Conservation (phyloP, 2,113 vertebrate genomes). For the Irena cyanogastra region DNA sequence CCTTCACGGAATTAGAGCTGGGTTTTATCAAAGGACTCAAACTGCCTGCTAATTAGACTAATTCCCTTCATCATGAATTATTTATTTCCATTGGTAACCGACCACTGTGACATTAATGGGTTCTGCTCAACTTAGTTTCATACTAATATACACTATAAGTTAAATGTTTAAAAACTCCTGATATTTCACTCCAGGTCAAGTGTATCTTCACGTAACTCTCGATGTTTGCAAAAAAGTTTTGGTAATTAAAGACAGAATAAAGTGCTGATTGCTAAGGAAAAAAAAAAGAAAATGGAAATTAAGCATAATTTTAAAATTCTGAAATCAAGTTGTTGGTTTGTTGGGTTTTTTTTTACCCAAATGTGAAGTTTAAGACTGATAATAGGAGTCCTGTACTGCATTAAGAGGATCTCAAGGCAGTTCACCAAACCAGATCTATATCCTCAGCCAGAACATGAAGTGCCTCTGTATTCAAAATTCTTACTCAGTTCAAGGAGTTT, state of each 20-base stretch:
- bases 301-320: neutral
- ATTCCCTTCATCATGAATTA: conserved; percentile 98
- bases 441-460: neutral
- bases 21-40: conserved; percentile 97
- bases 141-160: conserved; percentile 85
- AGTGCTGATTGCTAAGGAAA: neutral
- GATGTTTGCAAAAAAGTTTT: conserved; percentile 56
- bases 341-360: neutral
- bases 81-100: conserved; percentile 97
- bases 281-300: neutral
- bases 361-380: neutral
- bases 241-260: neutral
- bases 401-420: neutral
- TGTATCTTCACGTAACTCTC: conserved; percentile 61
- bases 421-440: neutral
- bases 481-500: neutral
- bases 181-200: conserved; percentile 73
- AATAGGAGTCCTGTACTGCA: neutral
- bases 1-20: conserved; percentile 93
- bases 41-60: conserved; percentile 99
- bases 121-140: conserved; percentile 88
- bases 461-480: neutral
- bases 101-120: conserved; percentile 94
- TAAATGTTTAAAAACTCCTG: conserved; percentile 77
- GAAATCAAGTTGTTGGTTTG: neutral